Evolutionary conservation across 1,140 invertebrate genomes (phyloP).

Genomic region (Drosophila nebulosa): DNA sequence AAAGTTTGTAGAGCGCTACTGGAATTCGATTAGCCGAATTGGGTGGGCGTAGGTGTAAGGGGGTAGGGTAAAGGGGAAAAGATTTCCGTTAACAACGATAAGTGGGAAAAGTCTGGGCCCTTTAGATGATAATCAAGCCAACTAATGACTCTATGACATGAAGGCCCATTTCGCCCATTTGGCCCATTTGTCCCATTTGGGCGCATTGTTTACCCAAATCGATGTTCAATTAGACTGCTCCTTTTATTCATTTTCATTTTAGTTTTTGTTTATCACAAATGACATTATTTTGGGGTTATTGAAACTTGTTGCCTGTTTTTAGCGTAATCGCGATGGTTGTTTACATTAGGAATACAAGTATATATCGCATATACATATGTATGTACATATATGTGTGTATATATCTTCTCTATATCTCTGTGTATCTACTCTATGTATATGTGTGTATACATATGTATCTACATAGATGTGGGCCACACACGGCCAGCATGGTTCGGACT

Average conservation of each 20-base stretch:
- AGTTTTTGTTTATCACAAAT: conserved; percentile 35
- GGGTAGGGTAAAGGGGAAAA: not conserved
- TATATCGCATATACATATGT: conserved; percentile 29
- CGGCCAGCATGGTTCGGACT: conserved; percentile 38
- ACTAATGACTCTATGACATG: conserved; percentile 1
- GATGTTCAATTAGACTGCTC: not conserved
- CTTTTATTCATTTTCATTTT: not conserved
- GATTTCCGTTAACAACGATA: not conserved
- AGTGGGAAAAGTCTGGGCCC: not conserved
- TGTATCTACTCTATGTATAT: conserved; percentile 10
- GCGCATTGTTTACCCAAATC: not conserved
- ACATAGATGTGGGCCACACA: conserved; percentile 30
- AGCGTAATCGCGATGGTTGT: conserved; percentile 26
- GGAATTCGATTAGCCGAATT: not conserved
- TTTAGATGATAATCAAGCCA: not conserved
- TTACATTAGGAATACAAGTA: conserved; percentile 53
- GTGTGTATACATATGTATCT: not conserved
- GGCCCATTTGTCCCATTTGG: too few relatives aligned
- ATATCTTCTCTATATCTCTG: conserved; percentile 3
- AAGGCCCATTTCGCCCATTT: not conserved
- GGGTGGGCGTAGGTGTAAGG: too few relatives aligned
- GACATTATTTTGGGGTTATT: conserved; percentile 60
- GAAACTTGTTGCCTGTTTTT: conserved; percentile 61
- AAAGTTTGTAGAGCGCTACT: not conserved
- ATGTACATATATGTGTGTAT: not conserved